Evolutionary conservation across 1,140 invertebrate species (phyloP), one percentile per base, ranked within the genome.

Genomic region (Ceratosolen fusciceps): DNA sequence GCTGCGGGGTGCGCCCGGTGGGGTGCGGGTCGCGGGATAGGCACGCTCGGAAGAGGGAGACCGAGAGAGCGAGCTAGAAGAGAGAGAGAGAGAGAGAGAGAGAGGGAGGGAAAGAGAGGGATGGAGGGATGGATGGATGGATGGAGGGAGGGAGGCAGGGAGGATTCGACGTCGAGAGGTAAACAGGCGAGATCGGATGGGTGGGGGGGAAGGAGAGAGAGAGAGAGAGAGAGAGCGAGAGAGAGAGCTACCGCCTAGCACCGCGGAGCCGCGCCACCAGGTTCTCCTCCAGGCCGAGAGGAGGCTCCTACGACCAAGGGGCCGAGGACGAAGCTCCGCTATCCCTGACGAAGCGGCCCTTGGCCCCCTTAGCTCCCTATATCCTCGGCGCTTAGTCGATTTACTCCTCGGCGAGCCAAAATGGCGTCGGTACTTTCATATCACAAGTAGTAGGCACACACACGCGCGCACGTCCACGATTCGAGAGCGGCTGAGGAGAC

Each of bases 371-470:
- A 16, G 3, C 24, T 37, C 31, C 34, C 8, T 34, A 26, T 37
- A n/a, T 74, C 72, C 72, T 74, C 73, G 9, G 49, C 49, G 49
- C 16, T 47, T 16, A 47, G 43, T 16, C 75, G 49, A 77, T 54
- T 72, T 39, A 78, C 67, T 78, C 76, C 76, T 78, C 76, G 77
- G 14, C 77, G 70, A 79, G 76, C 52, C 70, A 79, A 79, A 73
- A 79, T 79, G 77, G 77, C 77, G 77, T 73, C 77, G 70, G 34
- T 49, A 67, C 77, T 79, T 67, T 79, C 77, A 78, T 72, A 58
- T 65, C 67, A 43, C 49, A 77, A 49, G 26, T 52, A 62, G 39
- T 43, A 43, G 12, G 12, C 39, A 12, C 5, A 43, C 39, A 43
- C 5, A 56, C 67, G 14, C 62, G 21, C 74, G 34, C 74, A 10